Conservation (phyloP, 2,113 vertebrate genomes). For the Anoplopoma fimbria region DNA sequence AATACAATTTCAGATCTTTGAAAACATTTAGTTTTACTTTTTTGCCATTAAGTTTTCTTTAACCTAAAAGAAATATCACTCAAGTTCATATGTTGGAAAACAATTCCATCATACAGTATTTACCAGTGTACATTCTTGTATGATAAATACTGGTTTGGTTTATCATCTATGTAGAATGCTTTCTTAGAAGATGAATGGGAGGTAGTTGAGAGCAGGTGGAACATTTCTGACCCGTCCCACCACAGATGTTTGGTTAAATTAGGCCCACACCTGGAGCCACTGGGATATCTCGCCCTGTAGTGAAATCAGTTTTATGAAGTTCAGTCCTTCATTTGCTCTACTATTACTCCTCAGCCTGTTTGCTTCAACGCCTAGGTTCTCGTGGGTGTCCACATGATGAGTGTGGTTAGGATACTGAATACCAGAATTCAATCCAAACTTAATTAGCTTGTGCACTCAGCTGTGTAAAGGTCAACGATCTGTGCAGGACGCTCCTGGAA, state of each 20-base stretch:
- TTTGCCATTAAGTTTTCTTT: neutral
- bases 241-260: constrained; percentile 26
- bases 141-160: neutral
- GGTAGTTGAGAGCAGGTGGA: neutral
- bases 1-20: neutral
- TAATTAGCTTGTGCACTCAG: constrained; percentile 12
- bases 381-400: neutral
- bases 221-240: neutral
- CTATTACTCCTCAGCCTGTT: neutral
- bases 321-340: neutral
- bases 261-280: neutral
- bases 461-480: constrained; percentile 1
- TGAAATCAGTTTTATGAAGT: too few species aligned
- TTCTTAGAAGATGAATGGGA: neutral
- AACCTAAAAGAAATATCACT: neutral
- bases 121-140: neutral
- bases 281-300: neutral
- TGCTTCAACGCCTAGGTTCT: neutral
- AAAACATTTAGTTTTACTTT: neutral
- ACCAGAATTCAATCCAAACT: constrained; percentile 3
- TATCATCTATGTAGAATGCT: neutral
- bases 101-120: neutral
- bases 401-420: neutral
- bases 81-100: neutral
- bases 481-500: neutral